Evolutionary conservation across 2,113 vertebrate genomes (phyloP), one percentile per base, ranked within the genome.

Genomic region (Alethe diademata): DNA sequence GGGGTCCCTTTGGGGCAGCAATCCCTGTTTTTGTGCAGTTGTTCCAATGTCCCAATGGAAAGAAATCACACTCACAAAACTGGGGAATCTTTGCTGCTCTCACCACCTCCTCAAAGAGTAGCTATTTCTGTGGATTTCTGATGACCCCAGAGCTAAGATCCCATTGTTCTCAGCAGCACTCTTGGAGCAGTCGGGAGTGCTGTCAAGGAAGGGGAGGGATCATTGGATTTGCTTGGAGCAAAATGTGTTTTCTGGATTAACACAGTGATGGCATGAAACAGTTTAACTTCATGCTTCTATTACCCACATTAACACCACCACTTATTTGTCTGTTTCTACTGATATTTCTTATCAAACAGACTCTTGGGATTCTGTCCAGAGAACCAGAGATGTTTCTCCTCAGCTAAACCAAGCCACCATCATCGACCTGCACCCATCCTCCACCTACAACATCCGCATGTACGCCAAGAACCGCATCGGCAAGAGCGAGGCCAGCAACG

Each of bases 371-470:
- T 99, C 99, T 88, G 99, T 99, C 96, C 99, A 99, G 98, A 99
- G 99, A 97, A 99, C 99, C 98, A 99, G 99, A 98, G 99, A 99
- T 51, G 99, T 99, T 97, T 99, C 99, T 62, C 99, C 99, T 76
- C 99, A 99, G 97, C 98, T 99, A 87, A 99, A 99, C 97, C 99
- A 99, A 97, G 99, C 99, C 97, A 99, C 99, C 57, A 99, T 99
- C 97, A 99, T 99, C 74, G 99, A 99, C 94, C 98, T 99, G 76
- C 99, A 99, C 95, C 99, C 99, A n/a, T 99, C 99, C 51, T 99
- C 99, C 95, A 99, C 99, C 73, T 99, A 99, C 98, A 99, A 99
- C 98, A 99, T 99, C 95, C 99, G 99, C 95, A 99, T 99, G 99
- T 99, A 99, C 13, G 99, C 99, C 96, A 99, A 99, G 98, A 99